Percentiles rank a stretch among this genome's conserved stretches.
Evolutionary conservation across 2,888 invertebrate genomes (phyloP).

Genomic region (Ethmia dodecea): DNA sequence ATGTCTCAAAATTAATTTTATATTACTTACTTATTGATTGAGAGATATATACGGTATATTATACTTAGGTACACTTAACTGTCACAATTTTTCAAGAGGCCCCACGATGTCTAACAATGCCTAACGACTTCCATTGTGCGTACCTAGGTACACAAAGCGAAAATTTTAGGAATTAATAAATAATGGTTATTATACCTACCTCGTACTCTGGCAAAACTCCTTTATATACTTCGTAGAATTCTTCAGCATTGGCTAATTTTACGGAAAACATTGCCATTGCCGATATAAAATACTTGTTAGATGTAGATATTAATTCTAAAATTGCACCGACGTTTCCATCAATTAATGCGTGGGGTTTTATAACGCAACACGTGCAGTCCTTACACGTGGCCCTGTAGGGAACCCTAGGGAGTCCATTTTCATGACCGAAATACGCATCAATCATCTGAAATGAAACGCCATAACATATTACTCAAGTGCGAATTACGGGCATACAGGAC

Average conservation of each 20-base stretch:
- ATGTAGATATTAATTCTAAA: conserved; percentile 82
- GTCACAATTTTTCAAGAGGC: no score
- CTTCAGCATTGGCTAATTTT: conserved; percentile 87
- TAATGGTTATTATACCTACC: conserved; percentile 53
- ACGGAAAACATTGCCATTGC: conserved; percentile 89
- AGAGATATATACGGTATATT: no score
- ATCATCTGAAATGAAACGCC: no score
- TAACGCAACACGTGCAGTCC: conserved; percentile 86
- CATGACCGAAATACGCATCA: conserved; percentile 53
- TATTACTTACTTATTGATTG: no score
- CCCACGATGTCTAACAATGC: no score
- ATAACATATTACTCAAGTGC: no score
- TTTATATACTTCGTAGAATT: conserved; percentile 95
- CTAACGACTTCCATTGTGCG: no score
- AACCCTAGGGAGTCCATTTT: conserved; percentile 36
- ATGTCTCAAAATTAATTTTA: no score
- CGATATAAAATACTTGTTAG: conserved; percentile 83
- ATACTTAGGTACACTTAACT: no score
- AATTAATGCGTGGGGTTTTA: conserved; percentile 92
- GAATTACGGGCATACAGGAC: no score
- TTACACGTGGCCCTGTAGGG: conserved; percentile 75
- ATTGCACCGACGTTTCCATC: conserved; percentile 86
- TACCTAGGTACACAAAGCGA: no score
- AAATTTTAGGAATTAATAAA: no score
- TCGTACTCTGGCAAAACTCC: conserved; percentile 87